Percentiles rank a stretch among this genome's conserved stretches.
Conservation (phyloP, 2,888 invertebrate genomes). For the Terebella lapidaria region DNA sequence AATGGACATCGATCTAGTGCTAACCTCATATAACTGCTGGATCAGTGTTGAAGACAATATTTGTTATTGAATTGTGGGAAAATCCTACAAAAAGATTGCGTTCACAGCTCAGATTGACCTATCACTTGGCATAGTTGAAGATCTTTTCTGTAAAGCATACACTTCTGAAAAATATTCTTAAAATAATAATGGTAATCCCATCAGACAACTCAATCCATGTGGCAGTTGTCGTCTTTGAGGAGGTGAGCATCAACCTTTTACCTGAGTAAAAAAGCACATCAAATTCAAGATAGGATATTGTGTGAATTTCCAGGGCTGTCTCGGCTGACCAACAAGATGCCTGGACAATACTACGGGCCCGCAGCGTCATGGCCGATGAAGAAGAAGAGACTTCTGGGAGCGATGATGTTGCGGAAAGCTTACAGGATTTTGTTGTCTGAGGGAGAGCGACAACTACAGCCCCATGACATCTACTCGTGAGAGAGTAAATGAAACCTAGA, state of each 20-base stretch:
- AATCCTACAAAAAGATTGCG: no score
- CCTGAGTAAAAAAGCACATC: no score
- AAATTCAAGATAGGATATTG: background rate
- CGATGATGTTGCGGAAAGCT: slow-evolving; percentile 74
- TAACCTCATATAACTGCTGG: background rate
- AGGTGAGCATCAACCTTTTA: no score
- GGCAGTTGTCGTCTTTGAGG: no score
- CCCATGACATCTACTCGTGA: slow-evolving; percentile 54
- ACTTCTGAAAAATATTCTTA: no score
- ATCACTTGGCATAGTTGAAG: no score
- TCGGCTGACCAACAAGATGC: slow-evolving; percentile 72
- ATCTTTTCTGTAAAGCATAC: no score
- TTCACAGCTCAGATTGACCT: no score
- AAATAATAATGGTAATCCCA: no score
- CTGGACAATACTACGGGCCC: slow-evolving; percentile 78
- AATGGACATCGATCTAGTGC: background rate
- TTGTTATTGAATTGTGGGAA: no score
- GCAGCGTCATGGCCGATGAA: slow-evolving; percentile 69
- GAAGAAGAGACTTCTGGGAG: slow-evolving; percentile 70
- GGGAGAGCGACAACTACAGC: slow-evolving; percentile 81
- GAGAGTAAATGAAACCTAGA: no score
- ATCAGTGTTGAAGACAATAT: background rate
- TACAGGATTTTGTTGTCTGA: slow-evolving; percentile 79
- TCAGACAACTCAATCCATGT: no score
- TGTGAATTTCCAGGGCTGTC: slow-evolving; percentile 56